Evolutionary conservation across 1,140 invertebrate species (phyloP).

Genomic region (Platyscapa corneri): DNA sequence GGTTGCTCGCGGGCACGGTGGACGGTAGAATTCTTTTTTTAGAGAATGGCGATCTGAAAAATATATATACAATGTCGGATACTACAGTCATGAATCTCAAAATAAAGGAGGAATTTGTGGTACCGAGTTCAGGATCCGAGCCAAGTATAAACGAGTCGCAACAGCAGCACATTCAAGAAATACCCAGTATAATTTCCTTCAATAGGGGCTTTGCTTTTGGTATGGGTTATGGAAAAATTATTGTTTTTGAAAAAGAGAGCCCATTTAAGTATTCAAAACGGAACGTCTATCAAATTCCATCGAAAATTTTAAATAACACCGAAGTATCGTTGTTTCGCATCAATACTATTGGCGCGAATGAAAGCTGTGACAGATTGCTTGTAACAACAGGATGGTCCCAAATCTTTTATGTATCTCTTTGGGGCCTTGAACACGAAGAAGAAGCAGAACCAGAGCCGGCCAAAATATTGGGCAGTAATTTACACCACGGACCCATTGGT

Average conservation of each 20-base stretch:
- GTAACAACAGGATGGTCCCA: constrained; percentile 80
- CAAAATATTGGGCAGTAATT: constrained; percentile 79
- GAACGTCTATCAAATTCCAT: constrained; percentile 77
- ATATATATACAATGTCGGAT: constrained; percentile 77
- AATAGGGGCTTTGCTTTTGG: constrained; percentile 79
- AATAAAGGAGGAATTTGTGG: constrained; percentile 65
- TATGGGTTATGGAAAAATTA: constrained; percentile 76
- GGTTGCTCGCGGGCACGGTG: constrained; percentile 84
- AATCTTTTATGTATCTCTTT: constrained; percentile 77
- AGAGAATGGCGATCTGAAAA: constrained; percentile 86
- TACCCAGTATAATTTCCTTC: constrained; percentile 75
- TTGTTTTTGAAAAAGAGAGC: constrained; percentile 80
- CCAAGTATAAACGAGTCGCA: constrained; percentile 36
- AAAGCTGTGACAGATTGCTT: constrained; percentile 76
- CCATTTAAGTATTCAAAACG: constrained; percentile 78
- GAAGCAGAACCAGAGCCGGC: constrained; percentile 65
- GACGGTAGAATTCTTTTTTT: constrained; percentile 84
- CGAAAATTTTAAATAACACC: constrained; percentile 65
- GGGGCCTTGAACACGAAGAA: constrained; percentile 70
- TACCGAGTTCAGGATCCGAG: constrained; percentile 56
- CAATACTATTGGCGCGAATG: constrained; percentile 76
- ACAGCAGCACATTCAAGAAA: constrained; percentile 62
- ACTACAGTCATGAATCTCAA: constrained; percentile 76
- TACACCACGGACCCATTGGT: constrained; percentile 87
- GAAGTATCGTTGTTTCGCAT: constrained; percentile 72